These are phyloP conservation scores for Eristalis arbustorum DNA, from an alignment of 2,888 invertebrate genomes.

Conservation along the genomic window DNA sequence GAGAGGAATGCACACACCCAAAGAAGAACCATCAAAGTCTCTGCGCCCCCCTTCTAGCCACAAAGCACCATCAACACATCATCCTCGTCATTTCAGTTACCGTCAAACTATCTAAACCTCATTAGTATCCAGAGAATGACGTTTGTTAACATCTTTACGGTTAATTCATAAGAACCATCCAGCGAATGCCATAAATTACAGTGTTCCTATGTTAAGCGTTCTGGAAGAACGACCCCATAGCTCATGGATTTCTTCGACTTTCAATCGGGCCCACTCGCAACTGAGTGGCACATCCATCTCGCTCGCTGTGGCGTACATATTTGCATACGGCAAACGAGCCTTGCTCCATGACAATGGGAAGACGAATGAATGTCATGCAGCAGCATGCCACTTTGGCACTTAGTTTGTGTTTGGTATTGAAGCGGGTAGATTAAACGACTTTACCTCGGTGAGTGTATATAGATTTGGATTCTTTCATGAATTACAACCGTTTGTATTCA, in stretches of 20 bases:
- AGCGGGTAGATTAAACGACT: background rate
- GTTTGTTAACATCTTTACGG: constrained; percentile 7
- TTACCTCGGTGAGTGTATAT: background rate
- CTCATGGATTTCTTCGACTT: constrained; percentile 22
- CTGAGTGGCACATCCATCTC: background rate
- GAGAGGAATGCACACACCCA: background rate
- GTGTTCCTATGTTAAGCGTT: constrained; percentile 16
- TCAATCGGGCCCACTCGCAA: background rate
- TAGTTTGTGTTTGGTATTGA: background rate
- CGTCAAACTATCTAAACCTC: background rate
- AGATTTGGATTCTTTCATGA: background rate
- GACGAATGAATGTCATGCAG: background rate
- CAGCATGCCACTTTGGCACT: background rate
- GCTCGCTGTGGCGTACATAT: background rate
- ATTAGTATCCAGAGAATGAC: background rate
- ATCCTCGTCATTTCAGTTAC: background rate
- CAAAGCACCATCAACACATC: background rate
- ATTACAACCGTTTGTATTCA: background rate
- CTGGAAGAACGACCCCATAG: constrained; percentile 27
- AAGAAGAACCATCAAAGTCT: background rate
- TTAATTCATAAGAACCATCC: background rate
- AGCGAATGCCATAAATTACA: constrained; percentile 3
- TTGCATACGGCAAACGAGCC: background rate
- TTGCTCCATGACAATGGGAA: constrained; percentile 1
- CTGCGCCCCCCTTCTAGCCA: background rate